phyloP scores from a whole-genome alignment of 2,888 invertebrate species.

The Meta bourneti region DNA sequence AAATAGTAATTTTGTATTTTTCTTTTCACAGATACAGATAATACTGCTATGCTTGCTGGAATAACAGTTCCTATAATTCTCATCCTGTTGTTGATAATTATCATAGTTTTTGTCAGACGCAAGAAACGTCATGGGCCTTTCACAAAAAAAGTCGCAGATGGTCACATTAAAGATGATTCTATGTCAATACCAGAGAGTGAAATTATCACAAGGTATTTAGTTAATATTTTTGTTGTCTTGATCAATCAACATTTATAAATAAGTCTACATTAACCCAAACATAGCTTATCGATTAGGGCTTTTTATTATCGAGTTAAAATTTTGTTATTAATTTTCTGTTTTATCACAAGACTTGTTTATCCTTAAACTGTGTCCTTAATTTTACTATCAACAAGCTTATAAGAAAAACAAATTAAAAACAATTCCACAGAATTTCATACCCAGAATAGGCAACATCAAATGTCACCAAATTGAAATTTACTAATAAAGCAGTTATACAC shows the following conservation, averaged over 20 bases:
- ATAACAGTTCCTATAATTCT: constrained; percentile 87
- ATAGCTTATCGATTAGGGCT: too few species aligned
- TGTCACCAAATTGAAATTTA: too few species aligned
- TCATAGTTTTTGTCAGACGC: constrained; percentile 80
- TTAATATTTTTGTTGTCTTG: not conserved
- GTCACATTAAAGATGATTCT: constrained; percentile 85
- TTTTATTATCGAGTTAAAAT: too few species aligned
- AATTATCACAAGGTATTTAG: constrained; percentile 85
- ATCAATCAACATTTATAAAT: not conserved
- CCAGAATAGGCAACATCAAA: too few species aligned
- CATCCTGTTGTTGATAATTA: constrained; percentile 82
- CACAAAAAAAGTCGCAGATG: constrained; percentile 79
- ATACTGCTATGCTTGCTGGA: constrained; percentile 90
- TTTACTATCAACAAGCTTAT: too few species aligned
- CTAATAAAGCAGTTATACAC: too few species aligned
- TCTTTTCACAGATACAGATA: constrained; percentile 88
- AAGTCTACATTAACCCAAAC: not conserved
- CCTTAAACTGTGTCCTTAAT: not conserved
- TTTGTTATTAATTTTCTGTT: not conserved
- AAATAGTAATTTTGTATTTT: not conserved
- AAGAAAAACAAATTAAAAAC: too few species aligned
- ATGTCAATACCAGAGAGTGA: constrained; percentile 89
- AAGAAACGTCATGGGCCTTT: constrained; percentile 85
- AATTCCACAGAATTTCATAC: too few species aligned
- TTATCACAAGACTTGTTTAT: not conserved